Evolutionary conservation across 2,797 vertebrate species (phyloP).

Genomic region (Tauraco hartlaubi): DNA sequence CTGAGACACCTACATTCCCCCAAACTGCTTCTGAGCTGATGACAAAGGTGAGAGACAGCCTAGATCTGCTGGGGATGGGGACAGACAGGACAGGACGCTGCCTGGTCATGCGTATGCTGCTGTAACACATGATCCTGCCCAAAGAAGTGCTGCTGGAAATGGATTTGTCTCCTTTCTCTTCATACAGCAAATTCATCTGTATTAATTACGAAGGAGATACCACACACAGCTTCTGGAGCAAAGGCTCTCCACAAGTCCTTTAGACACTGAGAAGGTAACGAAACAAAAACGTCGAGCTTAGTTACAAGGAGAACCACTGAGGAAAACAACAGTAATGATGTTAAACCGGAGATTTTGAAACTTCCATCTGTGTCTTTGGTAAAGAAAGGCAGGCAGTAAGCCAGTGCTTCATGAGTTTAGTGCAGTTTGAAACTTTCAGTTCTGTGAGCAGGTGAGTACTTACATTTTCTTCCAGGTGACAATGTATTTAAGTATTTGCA

Average conservation of each 20-base stretch:
- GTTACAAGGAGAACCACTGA: background rate
- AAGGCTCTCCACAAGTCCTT: background rate
- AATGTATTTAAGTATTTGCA: background rate
- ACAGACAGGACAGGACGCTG: background rate
- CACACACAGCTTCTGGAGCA: rapidly evolving
- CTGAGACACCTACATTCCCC: background rate
- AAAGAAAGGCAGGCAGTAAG: background rate
- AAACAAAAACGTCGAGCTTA: rapidly evolving
- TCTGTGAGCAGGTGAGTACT: background rate
- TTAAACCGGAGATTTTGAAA: background rate
- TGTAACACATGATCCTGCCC: background rate
- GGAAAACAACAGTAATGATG: background rate
- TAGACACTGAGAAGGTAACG: background rate
- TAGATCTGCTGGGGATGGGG: background rate
- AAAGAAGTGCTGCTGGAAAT: background rate
- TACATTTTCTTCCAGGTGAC: background rate
- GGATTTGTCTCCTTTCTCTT: background rate
- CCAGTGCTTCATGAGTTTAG: background rate
- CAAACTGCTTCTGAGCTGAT: background rate
- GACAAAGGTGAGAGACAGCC: background rate
- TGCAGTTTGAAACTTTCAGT: background rate
- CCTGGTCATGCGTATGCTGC: rapidly evolving
- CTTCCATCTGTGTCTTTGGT: background rate
- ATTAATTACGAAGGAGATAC: background rate
- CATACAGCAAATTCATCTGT: background rate